Evolutionary conservation across 2,113 vertebrate genomes (phyloP).

Genomic region (Myocastor coypus): DNA sequence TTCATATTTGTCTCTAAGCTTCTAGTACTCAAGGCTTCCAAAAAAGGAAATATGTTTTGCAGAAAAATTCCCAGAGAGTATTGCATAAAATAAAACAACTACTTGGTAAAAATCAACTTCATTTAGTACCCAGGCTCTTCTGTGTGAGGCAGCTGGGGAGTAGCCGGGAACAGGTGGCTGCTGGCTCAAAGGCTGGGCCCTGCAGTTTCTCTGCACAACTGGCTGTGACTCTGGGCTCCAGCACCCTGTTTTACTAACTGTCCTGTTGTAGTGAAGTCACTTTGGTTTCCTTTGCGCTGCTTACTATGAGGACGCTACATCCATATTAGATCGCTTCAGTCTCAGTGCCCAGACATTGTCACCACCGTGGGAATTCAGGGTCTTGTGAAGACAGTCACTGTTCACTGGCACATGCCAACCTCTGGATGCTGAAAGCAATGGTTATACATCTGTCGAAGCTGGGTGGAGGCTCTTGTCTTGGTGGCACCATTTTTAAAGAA

Average conservation of each 20-base stretch:
- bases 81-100: not conserved
- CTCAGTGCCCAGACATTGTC: not conserved
- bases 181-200: not conserved
- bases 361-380: not conserved
- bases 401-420: no score
- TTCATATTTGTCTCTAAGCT: not conserved
- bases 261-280: not conserved
- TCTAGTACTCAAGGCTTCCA: not conserved
- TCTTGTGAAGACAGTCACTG: not conserved
- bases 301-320: not conserved
- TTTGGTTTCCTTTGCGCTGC: not conserved
- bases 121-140: not conserved
- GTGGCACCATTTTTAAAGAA: no score
- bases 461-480: no score
- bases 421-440: not conserved
- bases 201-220: rapidly evolving
- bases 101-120: not conserved
- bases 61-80: not conserved
- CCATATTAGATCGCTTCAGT: not conserved
- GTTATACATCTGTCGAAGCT: not conserved
- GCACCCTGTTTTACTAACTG: rapidly evolving
- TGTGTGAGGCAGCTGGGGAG: not conserved
- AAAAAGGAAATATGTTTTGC: not conserved
- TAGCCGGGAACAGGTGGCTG: rapidly evolving
- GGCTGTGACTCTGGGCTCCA: no score